Evolutionary conservation across 1,140 invertebrate genomes (phyloP), one percentile per base, ranked within the genome.

Genomic region (Nylanderia fulva): DNA sequence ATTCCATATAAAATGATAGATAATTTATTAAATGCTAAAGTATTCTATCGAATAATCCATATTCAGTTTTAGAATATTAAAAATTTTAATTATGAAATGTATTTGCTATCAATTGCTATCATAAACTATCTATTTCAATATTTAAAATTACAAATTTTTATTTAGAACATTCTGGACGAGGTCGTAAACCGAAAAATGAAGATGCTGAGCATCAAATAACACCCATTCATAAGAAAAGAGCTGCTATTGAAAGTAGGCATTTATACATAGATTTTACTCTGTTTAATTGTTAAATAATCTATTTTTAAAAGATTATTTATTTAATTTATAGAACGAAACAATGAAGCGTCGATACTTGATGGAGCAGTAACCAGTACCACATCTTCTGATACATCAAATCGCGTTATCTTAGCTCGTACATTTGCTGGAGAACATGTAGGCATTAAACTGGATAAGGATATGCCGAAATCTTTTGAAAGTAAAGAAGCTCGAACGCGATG

Each of bases 381-480:
- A 33, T 82, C 71, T 68, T 90, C 85, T 15, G 91, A 93, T 45
- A 64, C 75, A 36, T 60, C 86, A 13, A 86, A 85, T 8, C 86
- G 88, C 39, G 89, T 96, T 61, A 91, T 96, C 0, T 93, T 96
- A 85, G 95, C 96, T 0, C 95, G 95, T 48, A 95, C 96, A 54
- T 95, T 95, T 1, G 92, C 94, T 0, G 96, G 96, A 0, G 95
- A 96, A 91, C 96, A 95, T 76, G 93, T 96, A 18, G 96, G 96
- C 27, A 96, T 97, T 56, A 96, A 96, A 80, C 90, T 96, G 7
- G 94, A 95, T 74, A 90, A 94, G 86, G 91, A 95, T n/a, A 95
- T 94, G 66, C 95, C 95, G 9, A 92, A 93, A 21, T 90, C 86
- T 1, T 95, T 96, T 69, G 94, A 95, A 60, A 95, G 69, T 60